Base-by-base conservation (phyloP, 2,797 vertebrate species). In the Scarus forsteni region DNA sequence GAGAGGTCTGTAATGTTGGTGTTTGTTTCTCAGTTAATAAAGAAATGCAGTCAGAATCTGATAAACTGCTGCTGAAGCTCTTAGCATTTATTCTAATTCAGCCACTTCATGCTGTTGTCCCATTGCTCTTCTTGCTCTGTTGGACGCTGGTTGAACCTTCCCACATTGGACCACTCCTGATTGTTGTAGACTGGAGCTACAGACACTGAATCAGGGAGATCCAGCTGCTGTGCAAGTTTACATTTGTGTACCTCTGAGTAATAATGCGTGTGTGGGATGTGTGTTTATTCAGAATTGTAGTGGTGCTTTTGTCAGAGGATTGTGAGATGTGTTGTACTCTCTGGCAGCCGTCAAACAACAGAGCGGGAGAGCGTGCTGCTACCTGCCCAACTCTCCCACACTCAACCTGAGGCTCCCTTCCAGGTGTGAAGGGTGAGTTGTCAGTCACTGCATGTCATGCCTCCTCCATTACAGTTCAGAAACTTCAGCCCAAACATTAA, bases 311-410 rank as follows among this genome's bases (percentile, higher is more conserved):
- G 54, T 83, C 51, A 44, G 36, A 49, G 10, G 43, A 27, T 34
- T 67, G 7, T 39, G 34, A 16, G 69, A 84, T 88, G 76, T 72
- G 53, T 75, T 46, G 35, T 51, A 46, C 70, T 79, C 66, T 78
- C 40, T 60, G 57, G 79, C 74, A 63, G 76, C 73, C 15, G n/a
- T 63, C 49, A 81, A 70, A 89, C 80, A 85, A 85, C 72, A 90
- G 81, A 85, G 88, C 44, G 80, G 66, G 48, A 8, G 74, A 44
- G 69, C 89, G 4, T 88, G 91, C 83, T n/a, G 44, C 45, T 38
- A 83, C 90, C 73, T 80, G 88, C 67, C 79, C 82, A 75, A 63
- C 81, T 77, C 86, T 89, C 82, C 70, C 84, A 86, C 81, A 82
- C 79, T 86, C 72, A 63, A 69, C 79, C 73, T 50, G 34, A 57